A percentile compares a stretch with the other conserved stretches of the same genome.
Evolutionary conservation across 1,140 invertebrate genomes (phyloP).

Genomic region (Drosophila guanche): DNA sequence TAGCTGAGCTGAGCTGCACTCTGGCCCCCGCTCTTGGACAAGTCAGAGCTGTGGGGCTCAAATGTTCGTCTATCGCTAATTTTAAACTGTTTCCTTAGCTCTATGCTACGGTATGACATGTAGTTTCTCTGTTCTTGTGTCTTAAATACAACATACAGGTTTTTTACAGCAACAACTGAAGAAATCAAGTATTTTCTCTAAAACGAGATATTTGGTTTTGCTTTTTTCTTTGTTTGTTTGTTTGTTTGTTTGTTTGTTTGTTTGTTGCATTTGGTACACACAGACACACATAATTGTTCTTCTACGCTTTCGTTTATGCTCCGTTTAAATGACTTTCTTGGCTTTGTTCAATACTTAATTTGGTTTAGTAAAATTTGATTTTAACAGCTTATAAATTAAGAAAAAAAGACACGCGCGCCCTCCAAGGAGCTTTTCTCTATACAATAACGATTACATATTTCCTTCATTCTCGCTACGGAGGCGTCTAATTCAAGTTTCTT

Average conservation of each 20-base stretch:
- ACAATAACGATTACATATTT: slow-evolving; percentile 50
- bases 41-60: no score
- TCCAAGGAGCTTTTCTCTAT: slow-evolving; percentile 17
- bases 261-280: slow-evolving; percentile 7
- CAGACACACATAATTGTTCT: not conserved
- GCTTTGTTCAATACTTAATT: slow-evolving; percentile 19
- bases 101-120: slow-evolving; percentile 65
- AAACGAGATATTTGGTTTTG: slow-evolving; percentile 69
- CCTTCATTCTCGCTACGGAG: slow-evolving; percentile 27
- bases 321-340: not conserved
- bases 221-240: slow-evolving; percentile 38
- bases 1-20: not conserved
- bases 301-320: slow-evolving; percentile 13
- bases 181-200: slow-evolving; percentile 59
- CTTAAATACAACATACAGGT: not conserved
- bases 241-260: slow-evolving; percentile 25
- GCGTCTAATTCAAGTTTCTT: slow-evolving; percentile 22
- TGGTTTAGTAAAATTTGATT: slow-evolving; percentile 68
- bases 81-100: slow-evolving; percentile 30
- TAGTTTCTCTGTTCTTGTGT: slow-evolving; percentile 46
- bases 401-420: slow-evolving; percentile 39
- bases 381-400: slow-evolving; percentile 67
- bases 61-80: no score
- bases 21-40: no score
- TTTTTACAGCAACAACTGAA: slow-evolving; percentile 36